These are phyloP conservation scores for Halcyon senegalensis DNA, from an alignment of 2,113 vertebrate species.

Conservation along the genomic window DNA sequence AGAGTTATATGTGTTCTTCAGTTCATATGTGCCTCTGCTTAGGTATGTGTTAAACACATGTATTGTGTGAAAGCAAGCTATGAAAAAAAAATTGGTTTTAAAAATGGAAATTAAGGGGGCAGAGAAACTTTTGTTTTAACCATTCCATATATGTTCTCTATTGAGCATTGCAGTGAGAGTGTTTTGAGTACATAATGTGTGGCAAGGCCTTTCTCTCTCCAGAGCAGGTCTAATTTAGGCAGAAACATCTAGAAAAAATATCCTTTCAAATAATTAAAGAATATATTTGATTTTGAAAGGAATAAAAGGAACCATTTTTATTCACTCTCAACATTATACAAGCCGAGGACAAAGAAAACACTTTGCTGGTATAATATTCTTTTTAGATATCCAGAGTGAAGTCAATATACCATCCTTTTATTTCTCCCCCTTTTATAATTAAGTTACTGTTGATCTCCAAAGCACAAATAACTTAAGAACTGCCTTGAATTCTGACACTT, in stretches of 20 bases:
- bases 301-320: neutral
- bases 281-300: neutral
- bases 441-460: neutral
- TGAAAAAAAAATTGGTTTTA: neutral
- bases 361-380: neutral
- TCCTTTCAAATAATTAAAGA: neutral
- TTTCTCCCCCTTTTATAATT: neutral
- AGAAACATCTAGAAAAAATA: neutral
- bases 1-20: neutral
- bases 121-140: neutral
- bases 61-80: neutral
- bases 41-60: neutral
- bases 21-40: neutral
- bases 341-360: neutral
- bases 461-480: neutral
- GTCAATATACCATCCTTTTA: neutral
- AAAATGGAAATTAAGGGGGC: neutral
- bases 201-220: neutral
- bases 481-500: neutral
- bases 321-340: neutral
- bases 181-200: neutral
- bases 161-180: neutral
- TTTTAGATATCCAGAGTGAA: neutral
- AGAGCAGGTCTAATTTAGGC: neutral
- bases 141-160: neutral